Evolutionary conservation across 2,888 invertebrate species (phyloP), one percentile per base, ranked within the genome.

Genomic region (Fragum sueziense): DNA sequence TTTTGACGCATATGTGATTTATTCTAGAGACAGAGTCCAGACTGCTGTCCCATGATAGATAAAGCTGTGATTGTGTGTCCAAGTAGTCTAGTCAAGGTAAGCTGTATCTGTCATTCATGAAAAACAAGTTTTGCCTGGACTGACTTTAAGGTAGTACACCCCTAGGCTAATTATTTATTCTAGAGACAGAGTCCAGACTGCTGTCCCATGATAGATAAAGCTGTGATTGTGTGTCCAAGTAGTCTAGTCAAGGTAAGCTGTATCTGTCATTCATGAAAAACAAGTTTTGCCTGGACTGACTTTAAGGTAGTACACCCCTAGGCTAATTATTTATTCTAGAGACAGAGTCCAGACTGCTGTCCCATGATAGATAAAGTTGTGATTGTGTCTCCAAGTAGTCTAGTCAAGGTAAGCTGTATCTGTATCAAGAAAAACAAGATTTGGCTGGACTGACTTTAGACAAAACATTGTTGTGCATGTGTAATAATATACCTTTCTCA

Each of bases 31-130:
- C 99, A 99, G 94, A 96, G 99, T 57, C 97, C 98, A 0, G 97
- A 98, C 84, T 97, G 96, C 82, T 97, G 96, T 91, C 97, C 98
- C 0, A 95, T 96, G 0, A 97, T 99, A 81, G 96, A 96, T 54
- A 99, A 99, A 94, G 97, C 96, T 0, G 96, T 99, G 37, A 97
- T 99, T 82, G 99, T 99, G 0, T 97, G 98, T 74, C 99, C 99
- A 0, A 98, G 98, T 93, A 99, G 99, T 88, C 94, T 99, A 84
- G 99, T 99, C 0, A 99, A 98, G 93, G 95, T 94, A 89, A 81
- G 84, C n/a, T 47, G 20, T 20, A 20, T 47, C 47, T 47, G 6
- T 47, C n/a, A n/a, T n/a, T n/a, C n/a, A n/a, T n/a, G n/a, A n/a
- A n/a, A n/a, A n/a, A n/a, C n/a, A n/a, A n/a, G n/a, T n/a, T n/a